These are phyloP conservation scores for Bombus picipes DNA, from an alignment of 1,140 invertebrate genomes.

Conservation along the genomic window DNA sequence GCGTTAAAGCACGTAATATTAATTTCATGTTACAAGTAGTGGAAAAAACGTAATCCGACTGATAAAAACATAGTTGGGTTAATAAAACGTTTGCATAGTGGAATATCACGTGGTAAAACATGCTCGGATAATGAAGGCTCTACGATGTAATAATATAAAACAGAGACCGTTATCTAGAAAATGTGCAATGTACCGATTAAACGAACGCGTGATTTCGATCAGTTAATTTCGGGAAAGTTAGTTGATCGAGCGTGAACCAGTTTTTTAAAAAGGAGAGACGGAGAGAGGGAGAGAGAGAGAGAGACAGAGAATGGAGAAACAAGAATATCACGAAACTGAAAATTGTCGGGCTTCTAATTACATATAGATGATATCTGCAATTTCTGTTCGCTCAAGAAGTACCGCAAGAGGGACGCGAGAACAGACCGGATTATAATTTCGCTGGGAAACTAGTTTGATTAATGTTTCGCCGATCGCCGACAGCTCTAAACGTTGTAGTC, in stretches of 20 bases:
- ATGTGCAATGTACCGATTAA: background rate
- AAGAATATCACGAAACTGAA: conserved; percentile 6
- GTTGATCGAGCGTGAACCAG: background rate
- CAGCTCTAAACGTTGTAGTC: conserved; percentile 46
- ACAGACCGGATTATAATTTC: conserved; percentile 41
- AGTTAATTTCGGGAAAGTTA: background rate
- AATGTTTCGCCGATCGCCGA: conserved; percentile 56
- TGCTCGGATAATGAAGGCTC: background rate
- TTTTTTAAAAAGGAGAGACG: background rate
- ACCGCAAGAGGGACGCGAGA: background rate
- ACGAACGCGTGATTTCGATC: background rate
- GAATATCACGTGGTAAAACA: background rate
- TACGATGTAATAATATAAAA: background rate
- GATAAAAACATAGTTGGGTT: background rate
- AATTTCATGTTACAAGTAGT: background rate
- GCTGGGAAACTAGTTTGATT: conserved; percentile 63
- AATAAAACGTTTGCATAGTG: background rate
- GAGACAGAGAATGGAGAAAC: background rate
- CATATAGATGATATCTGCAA: conserved; percentile 35
- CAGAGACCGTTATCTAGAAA: background rate
- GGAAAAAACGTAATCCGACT: too few species aligned
- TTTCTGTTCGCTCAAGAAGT: background rate
- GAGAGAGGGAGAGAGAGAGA: too few species aligned
- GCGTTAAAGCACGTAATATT: background rate
- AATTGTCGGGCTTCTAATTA: conserved; percentile 23